phyloP scores from a whole-genome alignment of 1,140 invertebrate genomes.

The Brachionus calyciflorus region DNA sequence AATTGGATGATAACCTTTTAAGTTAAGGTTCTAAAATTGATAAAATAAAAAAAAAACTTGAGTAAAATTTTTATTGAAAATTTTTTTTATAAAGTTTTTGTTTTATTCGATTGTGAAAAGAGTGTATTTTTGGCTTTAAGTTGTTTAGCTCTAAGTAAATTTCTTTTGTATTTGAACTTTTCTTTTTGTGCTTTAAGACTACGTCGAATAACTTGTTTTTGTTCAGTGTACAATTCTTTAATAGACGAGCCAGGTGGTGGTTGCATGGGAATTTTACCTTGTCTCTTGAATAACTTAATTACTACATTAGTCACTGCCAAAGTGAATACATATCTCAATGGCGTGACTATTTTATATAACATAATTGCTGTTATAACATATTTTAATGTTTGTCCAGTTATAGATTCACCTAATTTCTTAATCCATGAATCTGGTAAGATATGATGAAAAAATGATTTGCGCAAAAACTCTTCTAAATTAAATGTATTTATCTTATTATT shows the following conservation, averaged over 20 bases:
- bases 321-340: slow-evolving; percentile 26
- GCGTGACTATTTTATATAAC: slow-evolving; percentile 40
- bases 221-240: slow-evolving; percentile 29
- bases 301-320: background rate
- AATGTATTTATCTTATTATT: slow-evolving; percentile 35
- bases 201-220: slow-evolving; percentile 38
- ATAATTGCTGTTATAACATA: slow-evolving; percentile 16
- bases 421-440: slow-evolving; percentile 3
- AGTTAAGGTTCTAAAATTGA: too few relatives aligned
- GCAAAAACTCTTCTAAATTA: slow-evolving; percentile 13
- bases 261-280: slow-evolving; percentile 19
- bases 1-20: too few relatives aligned
- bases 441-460: background rate
- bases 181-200: slow-evolving; percentile 23
- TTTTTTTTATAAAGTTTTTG: background rate
- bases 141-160: background rate
- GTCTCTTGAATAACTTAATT: slow-evolving; percentile 6
- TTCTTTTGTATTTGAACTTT: background rate
- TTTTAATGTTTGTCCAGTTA: slow-evolving; percentile 35
- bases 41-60: too few relatives aligned
- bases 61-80: too few relatives aligned
- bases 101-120: background rate
- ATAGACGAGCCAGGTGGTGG: slow-evolving; percentile 42
- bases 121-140: background rate
- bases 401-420: background rate